Evolutionary conservation across 30 jellyfish, hydroid and myxozoan species (phyloP), one percentile per base, ranked within the genome.

Genomic region (Pelagia noctiluca): DNA sequence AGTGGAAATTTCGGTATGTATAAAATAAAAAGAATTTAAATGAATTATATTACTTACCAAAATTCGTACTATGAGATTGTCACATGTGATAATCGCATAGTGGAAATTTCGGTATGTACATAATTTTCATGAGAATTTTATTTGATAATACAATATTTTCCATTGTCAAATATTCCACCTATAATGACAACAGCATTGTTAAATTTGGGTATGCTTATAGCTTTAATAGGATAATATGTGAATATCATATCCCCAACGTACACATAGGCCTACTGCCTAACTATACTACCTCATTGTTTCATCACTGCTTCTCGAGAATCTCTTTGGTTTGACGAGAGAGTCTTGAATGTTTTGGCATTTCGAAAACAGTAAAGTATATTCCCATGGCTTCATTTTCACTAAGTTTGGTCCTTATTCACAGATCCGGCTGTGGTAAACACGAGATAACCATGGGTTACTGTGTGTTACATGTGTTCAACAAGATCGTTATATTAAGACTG

Each of bases 301-400:
- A 16, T 42, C 57, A 5, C 8, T 8, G 57, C 57, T 16, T 42
- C 8, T 5, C 57, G 16, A 42, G 12, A 16, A 16, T 16, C 57
- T 42, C 57, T 16, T 42, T 5, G 57, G 12, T 5, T 42, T 42
- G 0, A 24, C 19, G 32, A 75, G 35, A 52, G 76, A 49, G 18
- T 63, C 74, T 46, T 75, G 63, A 29, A 75, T 75, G 4, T 21
- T 38, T 34, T 75, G 75, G 64, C 75, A 75, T 42, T 52, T 75
- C 2, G 74, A 23, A 8, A 32, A 23, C 8, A 75, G 76, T 35
- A 32, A 18, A 57, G 74, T 75, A 70, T 75, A 75, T 19, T 75
- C 87, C 87, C 87, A 75, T 75, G 87, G 87, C 73, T 75, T 52
- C 87, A 75, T 75, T n/a, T n/a, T n/a, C n/a, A n/a, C n/a, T n/a